Conservation (phyloP, 2,888 invertebrate species). For the Tricholauxania praeusta region DNA sequence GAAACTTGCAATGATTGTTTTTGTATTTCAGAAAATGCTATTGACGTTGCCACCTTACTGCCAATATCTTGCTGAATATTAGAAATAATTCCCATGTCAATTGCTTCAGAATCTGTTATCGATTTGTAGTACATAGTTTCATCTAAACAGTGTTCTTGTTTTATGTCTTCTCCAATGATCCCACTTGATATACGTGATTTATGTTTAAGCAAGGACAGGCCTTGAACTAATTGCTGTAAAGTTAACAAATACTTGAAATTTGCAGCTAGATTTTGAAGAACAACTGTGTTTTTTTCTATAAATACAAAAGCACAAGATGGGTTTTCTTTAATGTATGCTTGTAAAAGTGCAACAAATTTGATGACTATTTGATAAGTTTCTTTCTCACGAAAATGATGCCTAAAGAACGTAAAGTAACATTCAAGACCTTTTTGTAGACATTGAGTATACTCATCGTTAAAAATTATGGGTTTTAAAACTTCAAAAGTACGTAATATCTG, state of each 20-base stretch:
- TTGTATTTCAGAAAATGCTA: constrained; percentile 58
- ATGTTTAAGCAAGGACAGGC: constrained; percentile 73
- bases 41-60: constrained; percentile 58
- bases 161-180: constrained; percentile 68
- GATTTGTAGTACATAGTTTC: constrained; percentile 56
- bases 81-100: constrained; percentile 60
- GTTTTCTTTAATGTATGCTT: constrained; percentile 80
- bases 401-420: constrained; percentile 74
- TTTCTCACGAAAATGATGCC: constrained; percentile 77
- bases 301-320: constrained; percentile 78
- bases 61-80: constrained; percentile 53
- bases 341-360: constrained; percentile 82
- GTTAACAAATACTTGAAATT: constrained; percentile 72
- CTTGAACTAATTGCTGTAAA: constrained; percentile 72
- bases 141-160: constrained; percentile 69
- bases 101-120: constrained; percentile 11
- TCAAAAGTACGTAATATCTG: constrained; percentile 87
- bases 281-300: constrained; percentile 78
- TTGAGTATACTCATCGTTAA: constrained; percentile 72
- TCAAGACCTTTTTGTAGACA: constrained; percentile 76
- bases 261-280: constrained; percentile 75
- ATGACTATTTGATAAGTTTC: constrained; percentile 77
- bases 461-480: constrained; percentile 83
- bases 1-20: constrained; percentile 61
- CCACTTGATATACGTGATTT: constrained; percentile 61